Base-by-base conservation (phyloP, 2,888 invertebrate genomes). In the Andrena camellia region DNA sequence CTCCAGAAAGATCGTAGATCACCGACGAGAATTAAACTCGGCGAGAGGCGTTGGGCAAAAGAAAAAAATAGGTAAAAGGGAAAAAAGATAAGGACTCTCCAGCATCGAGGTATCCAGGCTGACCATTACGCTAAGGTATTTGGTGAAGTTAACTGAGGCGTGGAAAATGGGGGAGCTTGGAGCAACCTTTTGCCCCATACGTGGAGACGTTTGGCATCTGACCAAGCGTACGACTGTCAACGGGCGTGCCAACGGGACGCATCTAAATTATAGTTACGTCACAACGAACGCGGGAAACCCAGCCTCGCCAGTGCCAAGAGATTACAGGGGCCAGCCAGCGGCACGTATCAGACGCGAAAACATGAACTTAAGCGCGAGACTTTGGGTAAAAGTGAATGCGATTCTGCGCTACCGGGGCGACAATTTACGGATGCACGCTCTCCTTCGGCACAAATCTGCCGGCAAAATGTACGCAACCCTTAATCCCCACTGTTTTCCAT, bases 201-300 rank as follows among this genome's bases (percentile, higher is more conserved):
- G 75, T 57, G 73, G 71, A 83, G 84, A 84, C 78, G 83, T 86
- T 90, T 90, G 89, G 90, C 89, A 86, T 81, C 64, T 88, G 86
- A 89, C 88, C 88, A 90, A 90, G 66, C 77, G 76, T 73, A 35
- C 66, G 83, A 81, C 78, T 86, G 86, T 86, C 86, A 83, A 84
- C 86, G 86, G 60, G 82, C 81, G 89, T 92, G 92, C 91, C 92
- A 92, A 92, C 86, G 83, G 88, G 88, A 90, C 89, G 88, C 86
- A 90, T 88, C 90, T 90, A 90, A 92, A 91, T 92, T 92, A 91
- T 90, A 87, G 90, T 91, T 91, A 89, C 89, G 88, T 91, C 89
- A 88, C 82, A 78, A 73, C 75, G 72, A 83, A 80, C 88, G 78
- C 88, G 77, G 73, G 76, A 83, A 83, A 84, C 87, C 81, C 63